Evolutionary conservation across 2,888 invertebrate species (phyloP).

Genomic region (Saturnia pavonia): DNA sequence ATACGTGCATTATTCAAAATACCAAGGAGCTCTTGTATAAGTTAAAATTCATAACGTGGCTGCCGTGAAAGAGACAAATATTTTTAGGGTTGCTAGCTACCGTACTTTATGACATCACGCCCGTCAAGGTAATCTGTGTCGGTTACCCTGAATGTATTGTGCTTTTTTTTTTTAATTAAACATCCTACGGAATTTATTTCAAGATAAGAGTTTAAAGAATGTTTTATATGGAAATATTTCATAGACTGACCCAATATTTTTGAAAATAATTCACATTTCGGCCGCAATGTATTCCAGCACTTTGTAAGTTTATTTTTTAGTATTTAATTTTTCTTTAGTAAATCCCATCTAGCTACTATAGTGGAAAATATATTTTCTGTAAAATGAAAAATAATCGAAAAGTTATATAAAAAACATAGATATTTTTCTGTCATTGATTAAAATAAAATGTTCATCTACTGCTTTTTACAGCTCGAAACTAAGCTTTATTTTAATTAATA

Average conservation of each 20-base stretch:
- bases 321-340: no score
- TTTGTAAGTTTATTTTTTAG: no score
- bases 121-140: conserved; percentile 33
- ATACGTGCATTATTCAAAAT: conserved; percentile 60
- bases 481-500: no score
- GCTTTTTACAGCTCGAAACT: no score
- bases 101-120: conserved; percentile 69
- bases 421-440: no score
- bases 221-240: neutral
- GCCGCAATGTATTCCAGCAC: no score
- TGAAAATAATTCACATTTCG: no score
- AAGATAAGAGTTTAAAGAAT: neutral
- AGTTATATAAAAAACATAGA: no score
- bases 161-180: neutral
- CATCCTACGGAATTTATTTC: neutral
- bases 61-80: conserved; percentile 50
- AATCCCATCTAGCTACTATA: no score
- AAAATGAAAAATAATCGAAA: no score
- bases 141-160: conserved; percentile 4
- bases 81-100: conserved; percentile 55
- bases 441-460: no score
- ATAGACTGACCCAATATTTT: neutral
- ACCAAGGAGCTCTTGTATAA: conserved; percentile 42
- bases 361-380: no score
- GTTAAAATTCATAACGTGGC: conserved; percentile 73